Evolutionary conservation across 1,140 invertebrate species (phyloP), one percentile per base, ranked within the genome.

Genomic region (Rhynchophorus ferrugineus): DNA sequence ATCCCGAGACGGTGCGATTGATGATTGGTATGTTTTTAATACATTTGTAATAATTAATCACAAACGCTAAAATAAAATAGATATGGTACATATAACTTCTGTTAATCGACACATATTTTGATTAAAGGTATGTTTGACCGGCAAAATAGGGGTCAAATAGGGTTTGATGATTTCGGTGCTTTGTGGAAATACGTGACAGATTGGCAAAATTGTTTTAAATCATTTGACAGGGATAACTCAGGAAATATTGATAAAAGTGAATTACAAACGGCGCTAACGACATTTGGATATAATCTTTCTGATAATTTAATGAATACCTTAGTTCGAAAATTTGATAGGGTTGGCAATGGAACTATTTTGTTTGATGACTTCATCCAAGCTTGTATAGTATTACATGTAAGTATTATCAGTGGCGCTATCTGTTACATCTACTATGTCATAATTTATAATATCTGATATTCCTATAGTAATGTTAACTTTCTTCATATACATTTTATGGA

Each of bases 301-400:
- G 90, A 95, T 59, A 71, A 78, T 53, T 82, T 95, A 43, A 80
- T 94, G 56, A 78, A 82, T 54, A 80, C 87, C 22, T 75, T 98
- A 59, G 76, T 99, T 14, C 79, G 84, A 55, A 97, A 97, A 72
- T 98, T 96, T 76, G 95, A 98, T 71, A 75, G 95, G 56, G 84
- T 83, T 65, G 92, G 91, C n/a, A 75, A 78, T 59, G 89, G 90
- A 34, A 87, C 83, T 1, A 90, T 98, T 59, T 82, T 93, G 21
- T 98, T 99, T 78, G 96, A 99, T 78, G 95, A 98, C 73, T 99
- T 98, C 65, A 98, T 99, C 62, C 95, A 98, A 69, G 94, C 90
- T 64, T 95, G 91, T 69, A 81, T 97, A 52, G 83, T 91, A 8
- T 73, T 98, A 58, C 87, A 95, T 78, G 91, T 95, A 78, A 89